These are phyloP conservation scores for Himalopsyche tibetana DNA, from an alignment of 2,888 invertebrate genomes.

Conservation along the genomic window DNA sequence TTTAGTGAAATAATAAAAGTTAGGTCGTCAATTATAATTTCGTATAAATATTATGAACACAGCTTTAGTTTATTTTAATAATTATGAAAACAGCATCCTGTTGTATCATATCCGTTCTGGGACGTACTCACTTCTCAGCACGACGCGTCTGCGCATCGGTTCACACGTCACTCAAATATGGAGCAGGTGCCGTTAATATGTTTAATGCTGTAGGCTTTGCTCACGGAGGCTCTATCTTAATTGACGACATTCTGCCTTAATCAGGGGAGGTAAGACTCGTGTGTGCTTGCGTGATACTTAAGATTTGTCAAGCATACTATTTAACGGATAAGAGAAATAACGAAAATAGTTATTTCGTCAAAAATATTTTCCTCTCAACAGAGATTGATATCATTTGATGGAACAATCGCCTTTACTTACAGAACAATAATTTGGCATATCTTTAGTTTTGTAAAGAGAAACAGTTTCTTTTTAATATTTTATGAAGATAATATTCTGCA, in stretches of 20 bases:
- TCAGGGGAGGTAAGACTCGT: constrained; percentile 1
- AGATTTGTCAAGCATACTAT: neutral
- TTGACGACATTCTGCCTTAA: constrained; percentile 15
- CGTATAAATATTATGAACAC: neutral
- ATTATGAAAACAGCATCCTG: neutral
- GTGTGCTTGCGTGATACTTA: constrained; percentile 5
- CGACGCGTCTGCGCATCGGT: constrained; percentile 7
- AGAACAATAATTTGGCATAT: no score
- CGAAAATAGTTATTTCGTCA: no score
- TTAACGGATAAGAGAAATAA: neutral
- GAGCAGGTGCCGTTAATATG: constrained; percentile 26
- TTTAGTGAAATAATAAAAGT: no score
- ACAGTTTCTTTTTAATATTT: no score
- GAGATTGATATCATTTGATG: no score
- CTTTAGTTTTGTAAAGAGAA: no score
- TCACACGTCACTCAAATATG: neutral
- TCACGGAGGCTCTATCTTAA: constrained; percentile 15
- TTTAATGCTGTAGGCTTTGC: constrained; percentile 30
- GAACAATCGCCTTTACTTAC: no score
- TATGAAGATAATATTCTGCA: no score
- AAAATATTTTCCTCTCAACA: no score
- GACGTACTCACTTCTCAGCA: neutral
- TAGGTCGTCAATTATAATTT: no score
- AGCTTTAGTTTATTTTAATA: neutral
- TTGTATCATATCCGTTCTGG: neutral